These are phyloP conservation scores for Amazona guildingii DNA, from an alignment of 2,113 vertebrate species.

Conservation along the genomic window DNA sequence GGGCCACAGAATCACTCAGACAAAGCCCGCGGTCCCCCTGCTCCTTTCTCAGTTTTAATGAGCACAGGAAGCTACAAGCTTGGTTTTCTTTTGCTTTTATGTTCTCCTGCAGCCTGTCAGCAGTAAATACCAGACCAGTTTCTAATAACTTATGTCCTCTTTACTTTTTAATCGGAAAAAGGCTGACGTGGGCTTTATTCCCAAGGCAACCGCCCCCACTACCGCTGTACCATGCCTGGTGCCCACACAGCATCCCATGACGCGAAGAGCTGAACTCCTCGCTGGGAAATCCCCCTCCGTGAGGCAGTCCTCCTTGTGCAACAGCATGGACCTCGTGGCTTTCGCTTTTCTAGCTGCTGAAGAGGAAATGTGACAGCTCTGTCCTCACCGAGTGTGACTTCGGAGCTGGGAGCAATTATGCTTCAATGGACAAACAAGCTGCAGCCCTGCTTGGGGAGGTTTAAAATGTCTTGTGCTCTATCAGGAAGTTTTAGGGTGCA, in stretches of 20 bases:
- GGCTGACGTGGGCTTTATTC: neutral
- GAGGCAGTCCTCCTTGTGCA: neutral
- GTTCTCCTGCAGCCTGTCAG: neutral
- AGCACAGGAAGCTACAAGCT: neutral
- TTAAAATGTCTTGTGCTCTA: neutral
- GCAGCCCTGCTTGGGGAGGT: neutral
- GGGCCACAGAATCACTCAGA: accelerated
- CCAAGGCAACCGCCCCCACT: neutral
- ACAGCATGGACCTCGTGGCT: accelerated
- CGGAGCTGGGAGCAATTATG: neutral
- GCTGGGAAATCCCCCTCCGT: accelerated
- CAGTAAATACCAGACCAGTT: neutral
- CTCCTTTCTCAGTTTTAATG: neutral
- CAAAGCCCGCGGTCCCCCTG: accelerated
- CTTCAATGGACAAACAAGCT: neutral
- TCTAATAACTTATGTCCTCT: neutral
- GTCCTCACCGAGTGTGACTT: neutral
- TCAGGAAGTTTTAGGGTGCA: neutral
- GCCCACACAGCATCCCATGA: neutral
- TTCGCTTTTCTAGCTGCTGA: accelerated
- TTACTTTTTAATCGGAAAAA: neutral
- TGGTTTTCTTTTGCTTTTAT: neutral
- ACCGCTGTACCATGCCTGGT: accelerated
- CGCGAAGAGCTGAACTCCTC: neutral
- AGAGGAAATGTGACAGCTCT: neutral